A percentile compares a stretch with the other conserved stretches of the same genome.
phyloP scores from a whole-genome alignment of 2,113 vertebrate species.

The Marmota flaviventris region DNA sequence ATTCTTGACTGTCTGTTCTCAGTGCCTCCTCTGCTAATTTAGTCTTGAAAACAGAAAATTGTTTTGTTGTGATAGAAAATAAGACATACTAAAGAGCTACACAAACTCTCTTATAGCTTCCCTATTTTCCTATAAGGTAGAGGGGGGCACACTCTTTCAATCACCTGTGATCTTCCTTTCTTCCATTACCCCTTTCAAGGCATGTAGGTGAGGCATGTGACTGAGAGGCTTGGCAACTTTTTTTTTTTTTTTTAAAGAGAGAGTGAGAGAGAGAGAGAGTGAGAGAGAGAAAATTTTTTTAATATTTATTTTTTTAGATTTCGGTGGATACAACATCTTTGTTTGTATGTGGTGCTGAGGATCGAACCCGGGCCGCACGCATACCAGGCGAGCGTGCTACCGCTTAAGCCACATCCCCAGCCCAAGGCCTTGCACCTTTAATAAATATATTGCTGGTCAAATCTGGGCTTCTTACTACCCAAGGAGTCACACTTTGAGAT shows the following conservation, averaged over 20 bases:
- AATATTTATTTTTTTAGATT: too few species aligned
- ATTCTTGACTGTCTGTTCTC: neutral
- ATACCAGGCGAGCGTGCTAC: too few species aligned
- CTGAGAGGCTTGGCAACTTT: neutral
- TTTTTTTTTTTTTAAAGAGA: too few species aligned
- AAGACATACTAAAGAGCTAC: neutral
- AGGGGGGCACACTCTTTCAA: neutral
- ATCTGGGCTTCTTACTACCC: neutral
- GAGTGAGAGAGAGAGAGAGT: too few species aligned
- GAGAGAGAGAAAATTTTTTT: too few species aligned
- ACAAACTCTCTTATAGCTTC: neutral
- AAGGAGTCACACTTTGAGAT: neutral
- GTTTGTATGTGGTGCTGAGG: too few species aligned
- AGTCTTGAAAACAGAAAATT: neutral
- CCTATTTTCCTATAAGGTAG: neutral
- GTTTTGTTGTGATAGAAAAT: neutral
- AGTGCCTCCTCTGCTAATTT: neutral
- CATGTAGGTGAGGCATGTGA: neutral
- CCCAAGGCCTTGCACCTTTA: neutral
- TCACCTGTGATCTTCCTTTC: neutral
- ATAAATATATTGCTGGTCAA: neutral
- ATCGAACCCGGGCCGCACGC: too few species aligned
- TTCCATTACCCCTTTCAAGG: neutral
- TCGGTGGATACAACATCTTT: too few species aligned
- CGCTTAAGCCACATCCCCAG: too few species aligned